Evolutionary conservation across 2,797 vertebrate genomes (phyloP).

Genomic region (Falco naumanni): DNA sequence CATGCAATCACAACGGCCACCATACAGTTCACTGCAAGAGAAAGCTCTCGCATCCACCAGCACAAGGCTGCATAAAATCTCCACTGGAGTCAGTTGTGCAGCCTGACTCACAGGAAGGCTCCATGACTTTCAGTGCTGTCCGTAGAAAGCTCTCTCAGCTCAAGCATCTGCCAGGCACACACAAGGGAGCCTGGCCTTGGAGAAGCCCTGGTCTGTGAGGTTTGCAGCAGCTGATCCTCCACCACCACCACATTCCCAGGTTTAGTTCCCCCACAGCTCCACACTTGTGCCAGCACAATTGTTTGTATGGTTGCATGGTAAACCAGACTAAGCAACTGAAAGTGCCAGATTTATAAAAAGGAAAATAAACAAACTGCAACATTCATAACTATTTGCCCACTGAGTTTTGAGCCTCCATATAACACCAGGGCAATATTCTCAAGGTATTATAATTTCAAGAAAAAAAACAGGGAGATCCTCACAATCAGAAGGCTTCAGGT

Average conservation of each 20-base stretch:
- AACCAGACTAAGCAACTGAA: neutral
- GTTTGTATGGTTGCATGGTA: accelerated
- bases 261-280: neutral
- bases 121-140: neutral
- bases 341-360: neutral
- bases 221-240: neutral
- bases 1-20: neutral
- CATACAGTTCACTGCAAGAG: neutral
- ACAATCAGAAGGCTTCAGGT: neutral
- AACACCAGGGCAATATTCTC: neutral
- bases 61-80: neutral
- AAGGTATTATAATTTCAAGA: neutral
- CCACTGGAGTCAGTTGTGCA: neutral
- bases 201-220: neutral
- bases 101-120: neutral
- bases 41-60: neutral
- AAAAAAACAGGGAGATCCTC: neutral
- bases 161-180: neutral
- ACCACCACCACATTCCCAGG: neutral
- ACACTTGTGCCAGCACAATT: neutral
- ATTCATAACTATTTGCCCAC: neutral
- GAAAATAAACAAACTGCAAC: neutral
- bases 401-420: neutral
- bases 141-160: neutral
- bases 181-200: neutral